A percentile compares a stretch with the other conserved stretches of the same genome.
phyloP scores from a whole-genome alignment of 2,888 invertebrate species.

The Muschampia plurimacula region DNA sequence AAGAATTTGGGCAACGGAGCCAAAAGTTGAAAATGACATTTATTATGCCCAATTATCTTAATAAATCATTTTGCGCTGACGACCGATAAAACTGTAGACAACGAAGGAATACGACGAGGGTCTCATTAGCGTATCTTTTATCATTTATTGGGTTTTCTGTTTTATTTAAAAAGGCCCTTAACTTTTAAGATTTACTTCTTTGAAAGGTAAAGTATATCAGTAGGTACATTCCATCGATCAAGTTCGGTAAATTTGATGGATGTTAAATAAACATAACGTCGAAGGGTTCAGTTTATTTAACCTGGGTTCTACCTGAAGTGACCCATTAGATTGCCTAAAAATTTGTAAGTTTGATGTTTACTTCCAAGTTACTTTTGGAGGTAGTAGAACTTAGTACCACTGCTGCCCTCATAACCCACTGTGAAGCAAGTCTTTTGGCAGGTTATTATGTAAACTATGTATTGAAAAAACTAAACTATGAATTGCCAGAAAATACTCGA shows the following conservation, averaged over 20 bases:
- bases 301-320: no score
- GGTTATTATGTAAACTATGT: no score
- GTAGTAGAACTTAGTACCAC: no score
- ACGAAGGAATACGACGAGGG: neutral
- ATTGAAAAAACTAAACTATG: no score
- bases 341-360: no score
- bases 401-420: no score
- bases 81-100: slow-evolving; percentile 6
- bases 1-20: neutral
- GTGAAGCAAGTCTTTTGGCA: no score
- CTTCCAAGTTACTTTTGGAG: no score
- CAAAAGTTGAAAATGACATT: neutral
- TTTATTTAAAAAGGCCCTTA: neutral
- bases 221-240: no score
- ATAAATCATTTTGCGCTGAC: slow-evolving; percentile 9
- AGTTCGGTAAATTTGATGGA: neutral
- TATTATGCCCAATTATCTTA: slow-evolving; percentile 3
- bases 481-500: no score
- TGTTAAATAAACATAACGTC: neutral
- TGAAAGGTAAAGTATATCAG: neutral
- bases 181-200: neutral
- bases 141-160: neutral
- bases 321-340: no score
- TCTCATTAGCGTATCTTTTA: neutral
- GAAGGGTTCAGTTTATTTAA: no score